Percentiles rank a stretch among this genome's conserved stretches.
Conservation (phyloP, 2,797 vertebrate species). For the Falco berigora region DNA sequence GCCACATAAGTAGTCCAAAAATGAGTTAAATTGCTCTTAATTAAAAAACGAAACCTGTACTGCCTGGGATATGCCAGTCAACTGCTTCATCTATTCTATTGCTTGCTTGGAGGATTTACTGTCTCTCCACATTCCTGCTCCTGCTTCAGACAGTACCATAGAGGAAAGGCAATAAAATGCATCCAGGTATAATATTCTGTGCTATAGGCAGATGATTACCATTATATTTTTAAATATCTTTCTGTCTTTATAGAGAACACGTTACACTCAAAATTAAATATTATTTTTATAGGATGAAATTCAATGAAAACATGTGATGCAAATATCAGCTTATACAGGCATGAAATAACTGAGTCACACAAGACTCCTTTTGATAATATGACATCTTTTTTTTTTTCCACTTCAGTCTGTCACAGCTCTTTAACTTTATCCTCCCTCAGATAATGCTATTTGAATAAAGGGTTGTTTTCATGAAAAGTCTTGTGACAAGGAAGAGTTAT, state of each 20-base stretch:
- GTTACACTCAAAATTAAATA: neutral
- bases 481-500: constrained; percentile 22
- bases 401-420: neutral
- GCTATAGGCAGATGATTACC: neutral
- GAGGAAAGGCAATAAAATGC: neutral
- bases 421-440: constrained; percentile 39
- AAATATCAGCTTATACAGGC: neutral
- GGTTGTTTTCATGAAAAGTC: neutral
- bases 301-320: neutral
- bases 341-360: constrained; percentile 11
- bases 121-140: neutral
- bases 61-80: neutral
- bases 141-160: neutral
- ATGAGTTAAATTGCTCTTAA: neutral
- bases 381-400: neutral
- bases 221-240: neutral
- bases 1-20: neutral
- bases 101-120: neutral
- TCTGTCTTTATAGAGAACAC: neutral
- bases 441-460: constrained; percentile 36
- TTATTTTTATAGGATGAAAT: neutral
- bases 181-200: neutral
- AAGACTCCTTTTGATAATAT: neutral
- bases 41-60: neutral
- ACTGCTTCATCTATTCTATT: neutral